Evolutionary conservation across 2,888 invertebrate species (phyloP).

Genomic region (Eutolmus rufibarbis): DNA sequence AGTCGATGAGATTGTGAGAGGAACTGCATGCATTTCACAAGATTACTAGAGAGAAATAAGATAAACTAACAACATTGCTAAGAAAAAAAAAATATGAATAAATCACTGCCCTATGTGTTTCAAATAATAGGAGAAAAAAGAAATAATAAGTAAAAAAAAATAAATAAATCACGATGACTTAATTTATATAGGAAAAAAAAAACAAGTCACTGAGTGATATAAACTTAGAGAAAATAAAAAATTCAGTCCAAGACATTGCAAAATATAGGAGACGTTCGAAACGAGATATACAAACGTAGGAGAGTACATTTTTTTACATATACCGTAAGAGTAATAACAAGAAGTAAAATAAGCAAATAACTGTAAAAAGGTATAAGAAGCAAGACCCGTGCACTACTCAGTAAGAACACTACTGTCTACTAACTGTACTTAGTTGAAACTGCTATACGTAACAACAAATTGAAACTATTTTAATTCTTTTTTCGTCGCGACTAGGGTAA

Average conservation of each 20-base stretch:
- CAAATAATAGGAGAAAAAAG: slow-evolving; percentile 45
- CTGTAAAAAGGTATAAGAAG: not conserved
- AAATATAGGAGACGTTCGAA: slow-evolving; percentile 1
- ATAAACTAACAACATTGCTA: slow-evolving; percentile 16
- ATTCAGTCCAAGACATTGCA: slow-evolving; percentile 32
- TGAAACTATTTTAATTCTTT: slow-evolving; percentile 28
- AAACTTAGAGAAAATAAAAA: slow-evolving; percentile 13
- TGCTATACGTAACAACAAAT: slow-evolving; percentile 33
- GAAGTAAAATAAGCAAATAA: not conserved
- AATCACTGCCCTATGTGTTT: slow-evolving; percentile 50
- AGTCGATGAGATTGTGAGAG: not conserved
- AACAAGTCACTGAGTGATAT: slow-evolving; percentile 26
- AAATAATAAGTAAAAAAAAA: slow-evolving; percentile 30
- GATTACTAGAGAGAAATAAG: not conserved
- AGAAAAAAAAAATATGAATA: slow-evolving; percentile 40
- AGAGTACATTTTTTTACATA: slow-evolving; percentile 33
- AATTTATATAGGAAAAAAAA: not conserved
- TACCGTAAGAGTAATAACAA: slow-evolving; percentile 4
- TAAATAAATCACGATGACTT: not conserved
- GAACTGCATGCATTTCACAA: not conserved
- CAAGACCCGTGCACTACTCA: slow-evolving; percentile 23
- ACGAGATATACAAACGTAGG: slow-evolving; percentile 23
- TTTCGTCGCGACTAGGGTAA: slow-evolving; percentile 10
- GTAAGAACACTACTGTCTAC: slow-evolving; percentile 36
- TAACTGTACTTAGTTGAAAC: slow-evolving; percentile 34